Conservation (phyloP, 2,797 vertebrate genomes). For the Pteropus rufus region DNA sequence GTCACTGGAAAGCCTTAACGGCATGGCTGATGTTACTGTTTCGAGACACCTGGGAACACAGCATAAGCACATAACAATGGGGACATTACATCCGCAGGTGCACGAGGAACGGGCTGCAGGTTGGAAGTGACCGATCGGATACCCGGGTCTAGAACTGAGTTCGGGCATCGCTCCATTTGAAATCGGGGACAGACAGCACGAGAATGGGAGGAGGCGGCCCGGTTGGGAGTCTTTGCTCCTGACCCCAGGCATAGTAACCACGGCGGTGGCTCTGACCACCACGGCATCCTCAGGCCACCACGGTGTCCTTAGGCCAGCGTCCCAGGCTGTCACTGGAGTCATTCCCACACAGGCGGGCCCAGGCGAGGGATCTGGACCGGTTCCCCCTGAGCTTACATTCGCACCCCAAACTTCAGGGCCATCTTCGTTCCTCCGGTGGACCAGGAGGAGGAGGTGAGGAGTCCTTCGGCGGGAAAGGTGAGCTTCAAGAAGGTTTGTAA, state of each 20-base stretch:
- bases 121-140: background rate
- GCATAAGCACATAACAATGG: background rate
- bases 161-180: no score
- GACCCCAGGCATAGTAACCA: background rate
- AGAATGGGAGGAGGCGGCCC: background rate
- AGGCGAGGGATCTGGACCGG: background rate
- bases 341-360: fast-evolving
- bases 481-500: background rate
- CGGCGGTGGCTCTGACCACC: background rate
- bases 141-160: background rate
- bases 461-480: background rate
- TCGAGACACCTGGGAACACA: background rate
- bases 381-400: background rate
- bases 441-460: background rate
- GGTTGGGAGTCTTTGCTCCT: background rate
- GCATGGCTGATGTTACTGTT: background rate
- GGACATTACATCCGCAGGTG: background rate
- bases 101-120: background rate
- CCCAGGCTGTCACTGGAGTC: background rate
- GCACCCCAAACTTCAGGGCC: background rate
- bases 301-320: fast-evolving
- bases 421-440: background rate
- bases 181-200: background rate
- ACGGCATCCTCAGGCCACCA: fast-evolving
- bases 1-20: fast-evolving